Evolutionary conservation across 2,797 vertebrate genomes (phyloP), one percentile per base, ranked within the genome.

Genomic region (Pseudochirops cupreus): DNA sequence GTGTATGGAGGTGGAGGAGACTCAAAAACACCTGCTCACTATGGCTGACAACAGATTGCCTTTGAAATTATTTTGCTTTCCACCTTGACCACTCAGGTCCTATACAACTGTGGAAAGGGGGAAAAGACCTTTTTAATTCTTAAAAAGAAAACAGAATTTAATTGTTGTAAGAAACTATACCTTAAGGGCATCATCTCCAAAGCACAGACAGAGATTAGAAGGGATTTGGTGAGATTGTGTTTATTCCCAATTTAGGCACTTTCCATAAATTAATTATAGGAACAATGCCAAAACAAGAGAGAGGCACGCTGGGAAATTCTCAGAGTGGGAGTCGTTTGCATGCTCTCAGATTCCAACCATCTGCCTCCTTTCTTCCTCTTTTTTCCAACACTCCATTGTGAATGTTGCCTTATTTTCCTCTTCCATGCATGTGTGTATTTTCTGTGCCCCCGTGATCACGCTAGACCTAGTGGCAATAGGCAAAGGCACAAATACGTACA

Each of bases 191-290:
- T 96, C 57, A 0, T 97, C 97, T 97, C 93, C 97, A 94, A 92
- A 58, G 95, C 95, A 94, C 95, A 97, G 98, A 94, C 97, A 98
- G 97, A 98, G 98, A 98, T 98, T 98, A 97, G 97, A 94, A 39
- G 93, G 98, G 98, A 98, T 98, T 98, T 98, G 98, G 74, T 16
- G 93, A 96, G 97, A 96, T 97, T 97, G 97, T 98, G 97, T 98
- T 98, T 98, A 98, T 98, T 98, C 98, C 97, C 96, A 98, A 94
- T 97, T 98, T 98, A 98, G 95, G 98, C 56, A 92, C 98, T 98
- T 98, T 98, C 97, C 98, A 98, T 98, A 98, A 98, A 98, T 98
- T 98, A 98, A 98, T 98, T 97, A 98, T 95, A 98, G 97, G 98
- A 97, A 98, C 97, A 96, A 97, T 97, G 97, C 96, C 74, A 39